Percentiles rank a stretch among this genome's conserved stretches.
Evolutionary conservation across 2,113 vertebrate species (phyloP).

Genomic region (Cyanistes caeruleus): DNA sequence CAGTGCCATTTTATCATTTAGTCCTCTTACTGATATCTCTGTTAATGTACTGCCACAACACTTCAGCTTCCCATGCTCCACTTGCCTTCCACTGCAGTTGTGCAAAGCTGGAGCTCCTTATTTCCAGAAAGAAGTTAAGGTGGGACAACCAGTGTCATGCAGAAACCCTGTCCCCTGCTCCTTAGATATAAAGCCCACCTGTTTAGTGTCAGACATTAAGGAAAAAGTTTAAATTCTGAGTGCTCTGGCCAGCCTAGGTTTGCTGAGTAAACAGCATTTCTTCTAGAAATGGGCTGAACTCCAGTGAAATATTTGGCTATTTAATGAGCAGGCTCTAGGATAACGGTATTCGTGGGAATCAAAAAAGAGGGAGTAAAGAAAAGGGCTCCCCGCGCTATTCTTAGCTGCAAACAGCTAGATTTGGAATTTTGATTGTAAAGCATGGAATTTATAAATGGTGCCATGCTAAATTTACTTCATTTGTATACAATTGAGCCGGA

Average conservation of each 20-base stretch:
- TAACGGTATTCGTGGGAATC: conserved; percentile 74
- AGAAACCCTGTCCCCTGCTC: neutral
- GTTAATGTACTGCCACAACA: neutral
- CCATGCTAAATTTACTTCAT: conserved; percentile 65
- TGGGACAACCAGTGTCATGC: neutral
- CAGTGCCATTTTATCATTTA: neutral
- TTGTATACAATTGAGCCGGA: conserved; percentile 42
- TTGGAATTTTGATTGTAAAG: conserved; percentile 70
- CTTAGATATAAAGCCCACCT: neutral
- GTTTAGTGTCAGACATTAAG: conserved; percentile 9
- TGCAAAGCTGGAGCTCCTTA: neutral
- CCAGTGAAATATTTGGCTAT: conserved; percentile 63
- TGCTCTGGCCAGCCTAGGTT: neutral
- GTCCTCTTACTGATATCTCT: neutral
- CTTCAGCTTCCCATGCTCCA: neutral
- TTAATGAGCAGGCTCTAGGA: conserved; percentile 55
- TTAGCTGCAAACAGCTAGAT: conserved; percentile 64
- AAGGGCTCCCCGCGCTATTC: conserved; percentile 67
- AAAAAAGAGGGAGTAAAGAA: conserved; percentile 19
- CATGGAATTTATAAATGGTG: conserved; percentile 59
- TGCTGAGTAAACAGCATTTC: conserved; percentile 19
- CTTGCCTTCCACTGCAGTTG: neutral
- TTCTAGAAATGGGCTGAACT: conserved; percentile 61
- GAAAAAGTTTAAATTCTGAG: neutral
- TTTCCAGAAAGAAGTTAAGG: neutral